Evolutionary conservation across 1,140 invertebrate genomes (phyloP), one percentile per base, ranked within the genome.

Genomic region (Goniozus legneri): DNA sequence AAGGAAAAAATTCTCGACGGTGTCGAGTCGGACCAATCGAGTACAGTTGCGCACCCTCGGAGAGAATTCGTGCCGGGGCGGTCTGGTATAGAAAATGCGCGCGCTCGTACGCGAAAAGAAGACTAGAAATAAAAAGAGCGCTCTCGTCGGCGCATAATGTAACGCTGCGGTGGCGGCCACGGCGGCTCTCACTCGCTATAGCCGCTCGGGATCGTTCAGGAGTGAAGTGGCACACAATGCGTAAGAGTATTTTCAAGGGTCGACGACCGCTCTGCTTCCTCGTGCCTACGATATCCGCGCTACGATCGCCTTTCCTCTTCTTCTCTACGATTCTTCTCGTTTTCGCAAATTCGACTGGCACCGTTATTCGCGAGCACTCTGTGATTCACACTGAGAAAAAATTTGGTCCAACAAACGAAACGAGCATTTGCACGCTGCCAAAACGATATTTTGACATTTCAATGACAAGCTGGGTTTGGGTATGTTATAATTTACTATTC

Each of bases 171-270:
- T 35, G 57, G 33, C 45, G 47, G n/a, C 32, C 37, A 37, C 52
- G 44, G 19, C 53, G 46, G 52, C 40, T 37, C 44, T 48, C 43
- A 41, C 52, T 49, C 45, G 42, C 31, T 12, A 36, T 52, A 10
- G 10, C 47, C 31, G 18, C 42, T 52, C 50, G 45, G 49, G 43
- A 54, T 52, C 46, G 52, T 48, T 64, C 64, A 56, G 52, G 67
- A 71, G 62, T 64, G 67, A 72, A 72, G 71, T 74, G 67, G 69
- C 69, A 73, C 69, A 71, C 67, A 69, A 71, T 69, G 68, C 68
- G 68, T 70, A 72, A 71, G 69, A 73, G 68, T 72, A 71, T 68
- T 66, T 65, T 65, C 56, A 66, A 58, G 45, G 69, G 56, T 71
- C 67, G 59, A 60, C 54, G 69, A 71, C 71, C 71, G 69, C 67